Evolutionary conservation across 2,113 vertebrate species (phyloP).

Genomic region (Phaethon lepturus): DNA sequence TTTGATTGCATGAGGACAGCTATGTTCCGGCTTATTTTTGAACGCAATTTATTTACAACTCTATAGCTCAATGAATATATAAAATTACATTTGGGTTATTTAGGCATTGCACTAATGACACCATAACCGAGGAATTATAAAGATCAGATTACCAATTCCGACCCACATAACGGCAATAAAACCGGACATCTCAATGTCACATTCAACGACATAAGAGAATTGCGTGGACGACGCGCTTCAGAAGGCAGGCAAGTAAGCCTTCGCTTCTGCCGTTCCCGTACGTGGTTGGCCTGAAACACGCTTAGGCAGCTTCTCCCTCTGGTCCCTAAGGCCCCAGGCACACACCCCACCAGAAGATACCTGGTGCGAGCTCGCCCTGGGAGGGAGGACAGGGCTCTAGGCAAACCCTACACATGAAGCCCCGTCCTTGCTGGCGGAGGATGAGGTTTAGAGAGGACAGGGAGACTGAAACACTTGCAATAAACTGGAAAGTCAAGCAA

Average conservation of each 20-base stretch:
- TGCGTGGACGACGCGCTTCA: not conserved
- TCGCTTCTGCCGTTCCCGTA: not conserved
- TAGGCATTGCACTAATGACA: not conserved
- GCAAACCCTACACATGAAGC: not conserved
- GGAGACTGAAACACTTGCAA: not conserved
- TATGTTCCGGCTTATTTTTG: not conserved
- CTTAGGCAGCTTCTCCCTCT: not conserved
- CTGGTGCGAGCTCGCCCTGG: not conserved
- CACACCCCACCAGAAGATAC: rapidly evolving
- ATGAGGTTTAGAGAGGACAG: not conserved
- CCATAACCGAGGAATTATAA: not conserved
- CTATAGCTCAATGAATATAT: not conserved
- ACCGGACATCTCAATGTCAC: too few relatives aligned
- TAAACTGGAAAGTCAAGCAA: not conserved
- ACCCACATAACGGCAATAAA: not conserved
- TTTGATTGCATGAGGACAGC: not conserved
- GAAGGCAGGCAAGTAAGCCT: not conserved
- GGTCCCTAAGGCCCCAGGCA: not conserved
- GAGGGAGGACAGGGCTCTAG: not conserved
- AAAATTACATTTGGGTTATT: not conserved
- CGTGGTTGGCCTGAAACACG: rapidly evolving
- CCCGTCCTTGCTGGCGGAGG: not conserved
- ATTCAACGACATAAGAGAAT: not conserved
- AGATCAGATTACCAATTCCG: too few relatives aligned
- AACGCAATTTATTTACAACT: not conserved